A percentile compares a stretch with the other conserved stretches of the same genome.
These are phyloP conservation scores for Psylliodes chrysocephalus DNA, from an alignment of 2,888 invertebrate genomes.

Conservation along the genomic window DNA sequence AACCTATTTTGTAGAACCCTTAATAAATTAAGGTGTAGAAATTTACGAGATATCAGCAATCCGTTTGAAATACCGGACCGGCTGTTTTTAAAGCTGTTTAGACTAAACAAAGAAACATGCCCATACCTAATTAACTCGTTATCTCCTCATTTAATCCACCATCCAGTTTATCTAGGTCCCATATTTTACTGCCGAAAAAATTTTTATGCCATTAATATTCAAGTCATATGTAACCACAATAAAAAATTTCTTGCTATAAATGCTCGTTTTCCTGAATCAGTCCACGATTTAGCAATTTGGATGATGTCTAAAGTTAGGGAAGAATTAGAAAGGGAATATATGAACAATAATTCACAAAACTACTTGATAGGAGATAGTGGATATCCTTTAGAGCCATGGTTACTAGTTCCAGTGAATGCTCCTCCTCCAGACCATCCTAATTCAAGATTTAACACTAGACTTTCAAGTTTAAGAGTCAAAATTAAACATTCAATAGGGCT, in stretches of 20 bases:
- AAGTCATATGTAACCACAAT: constrained; percentile 17
- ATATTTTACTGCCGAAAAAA: constrained; percentile 29
- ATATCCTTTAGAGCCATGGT: neutral
- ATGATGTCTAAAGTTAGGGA: neutral
- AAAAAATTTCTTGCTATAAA: constrained; percentile 10
- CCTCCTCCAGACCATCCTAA: neutral
- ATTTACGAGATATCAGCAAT: neutral
- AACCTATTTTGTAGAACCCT: too few species aligned
- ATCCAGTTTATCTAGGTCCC: constrained; percentile 24
- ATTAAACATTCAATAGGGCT: neutral
- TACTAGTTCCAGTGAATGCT: neutral
- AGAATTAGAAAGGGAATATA: neutral
- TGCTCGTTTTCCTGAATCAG: constrained; percentile 6
- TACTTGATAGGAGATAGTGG: neutral
- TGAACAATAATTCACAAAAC: neutral
- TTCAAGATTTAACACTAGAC: neutral
- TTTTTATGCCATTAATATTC: constrained; percentile 28
- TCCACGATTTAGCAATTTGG: constrained; percentile 16
- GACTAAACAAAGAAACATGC: neutral
- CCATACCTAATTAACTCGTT: constrained; percentile 14
- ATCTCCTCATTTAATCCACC: constrained; percentile 25
- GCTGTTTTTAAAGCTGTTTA: neutral
- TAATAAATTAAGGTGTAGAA: neutral
- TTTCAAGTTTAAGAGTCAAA: neutral
- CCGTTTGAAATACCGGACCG: neutral